phyloP scores from a whole-genome alignment of 1,140 invertebrate genomes.

The Hycleus phaleratus region DNA sequence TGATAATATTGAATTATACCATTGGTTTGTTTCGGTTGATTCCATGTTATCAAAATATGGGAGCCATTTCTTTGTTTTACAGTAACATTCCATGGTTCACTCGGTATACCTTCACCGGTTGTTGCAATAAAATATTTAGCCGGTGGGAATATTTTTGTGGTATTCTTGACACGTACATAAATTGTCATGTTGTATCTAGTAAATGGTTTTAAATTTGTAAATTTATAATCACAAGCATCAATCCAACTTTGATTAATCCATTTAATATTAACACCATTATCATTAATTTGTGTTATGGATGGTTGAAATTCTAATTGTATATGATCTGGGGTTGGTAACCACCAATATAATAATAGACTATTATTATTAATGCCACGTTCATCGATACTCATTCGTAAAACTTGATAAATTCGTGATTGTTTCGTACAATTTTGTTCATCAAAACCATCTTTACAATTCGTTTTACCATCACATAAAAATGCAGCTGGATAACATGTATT shows the following conservation, averaged over 20 bases:
- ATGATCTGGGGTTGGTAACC: constrained; percentile 39
- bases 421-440: constrained; percentile 63
- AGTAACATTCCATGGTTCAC: constrained; percentile 54
- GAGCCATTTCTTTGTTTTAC: constrained; percentile 56
- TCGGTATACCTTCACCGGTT: constrained; percentile 62
- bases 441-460: constrained; percentile 61
- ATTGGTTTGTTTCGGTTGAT: constrained; percentile 52
- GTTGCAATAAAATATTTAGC: constrained; percentile 50
- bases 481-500: constrained; percentile 50
- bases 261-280: constrained; percentile 22
- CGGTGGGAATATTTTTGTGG: constrained; percentile 47
- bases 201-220: constrained; percentile 57
- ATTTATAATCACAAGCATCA: constrained; percentile 46
- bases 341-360: constrained; percentile 51
- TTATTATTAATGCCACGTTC: constrained; percentile 44
- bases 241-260: constrained; percentile 56
- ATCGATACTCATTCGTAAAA: constrained; percentile 48
- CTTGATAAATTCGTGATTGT: constrained; percentile 42
- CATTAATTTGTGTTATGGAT: constrained; percentile 42
- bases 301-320: constrained; percentile 54
- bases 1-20: constrained; percentile 58
- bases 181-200: constrained; percentile 72
- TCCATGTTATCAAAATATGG: constrained; percentile 59
- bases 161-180: constrained; percentile 53
- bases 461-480: constrained; percentile 56